Percentiles rank a stretch among this genome's conserved stretches.
Evolutionary conservation across 2,113 vertebrate species (phyloP).

Genomic region (Camelus dromedarius): DNA sequence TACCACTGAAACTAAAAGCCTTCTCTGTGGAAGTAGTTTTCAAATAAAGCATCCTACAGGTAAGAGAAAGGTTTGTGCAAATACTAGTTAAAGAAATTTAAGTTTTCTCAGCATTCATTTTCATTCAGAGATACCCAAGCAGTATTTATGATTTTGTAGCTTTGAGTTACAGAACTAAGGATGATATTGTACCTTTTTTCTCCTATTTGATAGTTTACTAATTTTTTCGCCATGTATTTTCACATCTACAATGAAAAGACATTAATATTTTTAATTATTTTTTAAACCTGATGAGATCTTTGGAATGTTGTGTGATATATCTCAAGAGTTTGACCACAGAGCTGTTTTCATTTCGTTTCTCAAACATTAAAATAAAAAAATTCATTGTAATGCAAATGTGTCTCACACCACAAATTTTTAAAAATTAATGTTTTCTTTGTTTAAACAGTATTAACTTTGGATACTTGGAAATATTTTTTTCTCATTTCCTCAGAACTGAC

Average conservation of each 20-base stretch:
- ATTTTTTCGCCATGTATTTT: neutral
- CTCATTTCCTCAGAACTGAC: neutral
- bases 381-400: neutral
- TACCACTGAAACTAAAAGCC: neutral
- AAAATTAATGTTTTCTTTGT: neutral
- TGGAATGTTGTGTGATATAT: neutral
- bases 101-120: slow-evolving; percentile 10
- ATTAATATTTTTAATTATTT: neutral
- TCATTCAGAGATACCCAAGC: neutral
- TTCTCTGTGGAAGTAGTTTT: neutral
- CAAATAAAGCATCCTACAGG: neutral
- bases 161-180: neutral
- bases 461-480: slow-evolving; percentile 5
- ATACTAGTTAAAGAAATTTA: slow-evolving; percentile 12
- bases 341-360: neutral
- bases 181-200: neutral
- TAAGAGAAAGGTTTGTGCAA: neutral
- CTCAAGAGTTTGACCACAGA: neutral
- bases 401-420: slow-evolving; percentile 1
- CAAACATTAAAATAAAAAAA: slow-evolving; percentile 41
- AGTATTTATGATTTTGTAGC: slow-evolving; percentile 10
- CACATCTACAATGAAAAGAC: neutral
- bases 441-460: neutral
- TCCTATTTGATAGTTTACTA: neutral
- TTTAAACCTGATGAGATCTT: neutral